These are phyloP conservation scores for Lethenteron camtschaticum DNA, from an alignment of 2,113 vertebrate species.

Conservation along the genomic window DNA sequence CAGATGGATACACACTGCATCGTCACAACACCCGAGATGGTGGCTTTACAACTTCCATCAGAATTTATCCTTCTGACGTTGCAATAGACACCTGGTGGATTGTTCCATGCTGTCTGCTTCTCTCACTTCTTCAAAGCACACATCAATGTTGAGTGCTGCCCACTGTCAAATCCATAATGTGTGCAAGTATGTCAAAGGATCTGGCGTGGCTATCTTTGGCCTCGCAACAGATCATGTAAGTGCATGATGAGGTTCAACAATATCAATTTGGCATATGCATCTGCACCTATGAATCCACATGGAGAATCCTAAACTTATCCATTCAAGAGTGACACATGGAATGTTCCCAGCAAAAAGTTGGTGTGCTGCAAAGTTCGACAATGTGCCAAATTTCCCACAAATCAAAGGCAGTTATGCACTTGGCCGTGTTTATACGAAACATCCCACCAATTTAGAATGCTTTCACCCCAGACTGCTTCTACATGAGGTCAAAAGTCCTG, in stretches of 20 bases:
- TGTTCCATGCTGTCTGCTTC: background rate
- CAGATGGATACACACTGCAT: too few species aligned
- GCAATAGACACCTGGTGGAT: background rate
- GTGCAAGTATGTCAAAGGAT: too few species aligned
- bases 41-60: background rate
- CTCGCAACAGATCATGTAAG: too few species aligned
- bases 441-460: conserved; percentile 1
- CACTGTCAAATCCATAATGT: too few species aligned
- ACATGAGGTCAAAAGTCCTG: background rate
- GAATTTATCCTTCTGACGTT: background rate
- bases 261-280: background rate
- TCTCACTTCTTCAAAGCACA: background rate
- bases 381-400: background rate
- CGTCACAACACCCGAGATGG: background rate
- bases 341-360: background rate
- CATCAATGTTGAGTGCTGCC: too few species aligned
- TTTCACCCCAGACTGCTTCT: background rate
- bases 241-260: too few species aligned
- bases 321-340: background rate
- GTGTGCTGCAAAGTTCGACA: background rate
- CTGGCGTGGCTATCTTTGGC: too few species aligned
- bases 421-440: background rate
- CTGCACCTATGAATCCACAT: background rate
- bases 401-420: background rate
- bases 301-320: background rate